Base-by-base conservation (phyloP, 1,140 invertebrate species). In the Mya arenaria region DNA sequence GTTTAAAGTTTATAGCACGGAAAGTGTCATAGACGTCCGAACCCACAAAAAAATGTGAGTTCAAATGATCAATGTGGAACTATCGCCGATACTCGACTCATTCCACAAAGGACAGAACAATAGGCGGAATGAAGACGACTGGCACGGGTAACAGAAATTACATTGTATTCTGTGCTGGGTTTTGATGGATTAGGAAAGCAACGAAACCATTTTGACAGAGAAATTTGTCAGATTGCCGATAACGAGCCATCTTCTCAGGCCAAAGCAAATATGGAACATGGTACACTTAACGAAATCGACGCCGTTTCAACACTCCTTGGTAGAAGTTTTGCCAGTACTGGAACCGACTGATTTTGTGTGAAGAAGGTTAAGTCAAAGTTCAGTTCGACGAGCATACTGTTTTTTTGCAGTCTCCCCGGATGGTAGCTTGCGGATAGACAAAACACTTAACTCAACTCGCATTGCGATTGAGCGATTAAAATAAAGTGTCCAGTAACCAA, bases 71-170 rank as follows among this genome's bases (percentile, higher is more conserved):
- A 13, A 41, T 2, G 41, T 39, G 34, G 8, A 39, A 3, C 4
- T 15, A 19, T 5, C 4, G 30, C 10, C 6, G 48, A 23, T 3
- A 78, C 36, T 37, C 23, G 56, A 44, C 39, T 73, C 3, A 52
- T 62, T 4, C 44, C 71, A 44, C 82, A 84, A 34, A 41, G 60
- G 44, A 65, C 58, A n/a, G 4, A 55, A 10, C 60, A 80, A 58
- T 84, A 74, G 74, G 72, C 71, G 44, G 41, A 72, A 28, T 23
- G 63, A 39, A 48, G 73, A 55, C 60, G 63, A 36, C 39, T 13
- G 3, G 82, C 72, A 28, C 77, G 44, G 41, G 66, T 84, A 19
- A 78, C 82, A n/a, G 82, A 68, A 71, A 84, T 73, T 52, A 84
- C 82, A 44, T 44, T 84, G 17, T 80, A 41, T 41, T 17, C 52